These are phyloP conservation scores for Taphrorychus bicolor DNA, from an alignment of 2,888 invertebrate genomes.

Conservation along the genomic window DNA sequence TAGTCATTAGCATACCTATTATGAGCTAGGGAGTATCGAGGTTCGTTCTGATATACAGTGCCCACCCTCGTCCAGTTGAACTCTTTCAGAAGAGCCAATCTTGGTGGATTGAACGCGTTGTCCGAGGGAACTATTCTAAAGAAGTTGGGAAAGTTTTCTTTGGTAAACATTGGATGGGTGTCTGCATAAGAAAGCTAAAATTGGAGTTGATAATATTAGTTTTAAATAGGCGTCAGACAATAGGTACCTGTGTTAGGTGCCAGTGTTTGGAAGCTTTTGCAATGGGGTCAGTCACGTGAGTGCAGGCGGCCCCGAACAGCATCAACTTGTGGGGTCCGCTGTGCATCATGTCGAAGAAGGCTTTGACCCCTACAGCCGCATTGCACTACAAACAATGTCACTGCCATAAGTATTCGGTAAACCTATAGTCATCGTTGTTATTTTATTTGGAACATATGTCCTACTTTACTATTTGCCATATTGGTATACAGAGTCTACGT, in stretches of 20 bases:
- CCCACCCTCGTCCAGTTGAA: slow-evolving; percentile 99
- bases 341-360: slow-evolving; percentile 97
- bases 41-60: slow-evolving; percentile 96
- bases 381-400: slow-evolving; percentile 72
- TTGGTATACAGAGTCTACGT: too few relatives aligned
- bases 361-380: slow-evolving; percentile 92
- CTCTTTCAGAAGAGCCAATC: slow-evolving; percentile 83
- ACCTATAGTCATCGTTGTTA: too few relatives aligned
- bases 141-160: slow-evolving; percentile 93
- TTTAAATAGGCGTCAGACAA: too few relatives aligned
- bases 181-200: slow-evolving; percentile 91
- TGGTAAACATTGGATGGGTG: slow-evolving; percentile 96
- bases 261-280: slow-evolving; percentile 97
- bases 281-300: slow-evolving; percentile 95
- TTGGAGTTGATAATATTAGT: not conserved
- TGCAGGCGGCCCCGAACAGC: slow-evolving; percentile 96
- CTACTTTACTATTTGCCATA: too few relatives aligned
- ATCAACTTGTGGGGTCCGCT: slow-evolving; percentile 90
- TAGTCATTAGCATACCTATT: slow-evolving; percentile 64
- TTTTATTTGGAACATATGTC: too few relatives aligned
- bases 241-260: slow-evolving; percentile 88
- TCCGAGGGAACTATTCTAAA: slow-evolving; percentile 97
- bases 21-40: slow-evolving; percentile 80
- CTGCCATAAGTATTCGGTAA: not conserved
- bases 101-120: slow-evolving; percentile 93